These are phyloP conservation scores for Drosophila testacea DNA, from an alignment of 2,888 invertebrate genomes.

Conservation along the genomic window DNA sequence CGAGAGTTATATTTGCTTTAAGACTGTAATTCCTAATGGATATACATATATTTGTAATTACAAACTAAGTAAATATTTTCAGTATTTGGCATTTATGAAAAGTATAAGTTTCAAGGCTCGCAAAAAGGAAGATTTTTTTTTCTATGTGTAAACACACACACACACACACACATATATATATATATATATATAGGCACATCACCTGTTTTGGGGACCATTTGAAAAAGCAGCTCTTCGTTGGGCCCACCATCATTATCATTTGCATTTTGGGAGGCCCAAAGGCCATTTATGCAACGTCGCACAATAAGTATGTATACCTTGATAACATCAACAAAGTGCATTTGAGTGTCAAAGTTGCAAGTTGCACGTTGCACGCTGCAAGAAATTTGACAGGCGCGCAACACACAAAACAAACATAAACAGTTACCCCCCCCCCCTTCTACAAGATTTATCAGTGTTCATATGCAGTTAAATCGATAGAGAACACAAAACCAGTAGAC, in stretches of 20 bases:
- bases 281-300: conserved; percentile 46
- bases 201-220: conserved; percentile 4
- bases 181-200: neutral
- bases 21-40: no score
- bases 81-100: no score
- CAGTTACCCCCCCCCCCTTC: neutral
- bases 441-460: neutral
- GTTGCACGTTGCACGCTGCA: conserved; percentile 22
- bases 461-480: neutral
- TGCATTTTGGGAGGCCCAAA: conserved; percentile 26
- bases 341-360: conserved; percentile 32
- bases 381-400: conserved; percentile 24
- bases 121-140: no score
- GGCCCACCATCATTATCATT: conserved; percentile 35
- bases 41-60: no score
- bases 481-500: neutral
- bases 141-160: conserved; percentile 2
- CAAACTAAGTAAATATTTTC: no score
- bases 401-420: conserved; percentile 9
- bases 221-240: conserved; percentile 20
- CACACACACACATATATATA: neutral
- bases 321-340: conserved; percentile 44
- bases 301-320: conserved; percentile 43
- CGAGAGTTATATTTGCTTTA: no score
- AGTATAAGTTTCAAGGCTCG: no score